phyloP scores from a whole-genome alignment of 2,888 invertebrate genomes.

The Leuctra nigra region DNA sequence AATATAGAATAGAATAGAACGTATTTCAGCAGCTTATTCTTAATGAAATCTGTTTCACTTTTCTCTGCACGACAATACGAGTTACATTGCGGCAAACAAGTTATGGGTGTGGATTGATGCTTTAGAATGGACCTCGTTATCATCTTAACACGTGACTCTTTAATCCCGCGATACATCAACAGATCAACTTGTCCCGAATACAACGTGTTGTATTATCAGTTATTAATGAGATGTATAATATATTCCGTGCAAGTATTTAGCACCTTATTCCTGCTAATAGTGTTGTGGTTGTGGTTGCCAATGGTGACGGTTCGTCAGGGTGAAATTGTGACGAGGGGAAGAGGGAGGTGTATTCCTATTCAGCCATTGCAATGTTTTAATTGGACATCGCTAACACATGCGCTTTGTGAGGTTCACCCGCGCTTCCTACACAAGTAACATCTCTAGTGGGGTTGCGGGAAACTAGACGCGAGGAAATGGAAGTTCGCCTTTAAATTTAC shows the following conservation, averaged over 20 bases:
- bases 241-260: neutral
- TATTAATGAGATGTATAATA: neutral
- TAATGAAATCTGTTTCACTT: too few species aligned
- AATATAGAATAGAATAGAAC: too few species aligned
- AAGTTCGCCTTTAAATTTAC: neutral
- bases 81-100: too few species aligned
- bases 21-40: too few species aligned
- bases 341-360: neutral
- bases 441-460: neutral
- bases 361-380: conserved; percentile 12
- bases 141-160: too few species aligned
- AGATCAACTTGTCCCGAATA: too few species aligned
- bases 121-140: too few species aligned
- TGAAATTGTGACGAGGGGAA: neutral
- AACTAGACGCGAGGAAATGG: neutral
- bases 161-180: too few species aligned
- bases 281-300: neutral
- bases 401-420: neutral
- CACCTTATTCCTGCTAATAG: neutral
- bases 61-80: too few species aligned
- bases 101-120: too few species aligned
- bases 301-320: neutral
- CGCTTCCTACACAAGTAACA: too few species aligned
- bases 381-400: conserved; percentile 3
- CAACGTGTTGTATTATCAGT: too few species aligned